phyloP scores from a whole-genome alignment of 2,888 invertebrate species.

The Apotomis betuletana region DNA sequence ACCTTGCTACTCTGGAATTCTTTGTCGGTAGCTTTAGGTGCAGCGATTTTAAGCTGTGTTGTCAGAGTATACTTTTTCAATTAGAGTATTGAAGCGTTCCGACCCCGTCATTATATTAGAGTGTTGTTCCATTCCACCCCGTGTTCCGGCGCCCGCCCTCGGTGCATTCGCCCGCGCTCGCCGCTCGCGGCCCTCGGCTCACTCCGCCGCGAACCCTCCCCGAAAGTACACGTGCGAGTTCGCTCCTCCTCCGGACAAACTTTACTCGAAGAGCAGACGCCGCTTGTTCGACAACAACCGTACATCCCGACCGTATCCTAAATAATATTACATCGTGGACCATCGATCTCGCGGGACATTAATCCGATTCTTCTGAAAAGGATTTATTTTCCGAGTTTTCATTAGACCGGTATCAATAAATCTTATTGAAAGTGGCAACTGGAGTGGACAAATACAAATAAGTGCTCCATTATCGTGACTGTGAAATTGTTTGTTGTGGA shows the following conservation, averaged over 20 bases:
- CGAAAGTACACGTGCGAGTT: constrained; percentile 55
- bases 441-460: constrained; percentile 63
- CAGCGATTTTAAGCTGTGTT: constrained; percentile 75
- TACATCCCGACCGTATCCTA: constrained; percentile 40
- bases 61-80: constrained; percentile 81
- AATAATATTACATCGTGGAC: constrained; percentile 21
- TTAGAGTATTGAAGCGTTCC: constrained; percentile 83
- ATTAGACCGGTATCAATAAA: constrained; percentile 46
- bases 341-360: constrained; percentile 10
- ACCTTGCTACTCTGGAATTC: background rate
- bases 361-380: constrained; percentile 1
- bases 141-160: constrained; percentile 63
- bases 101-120: constrained; percentile 83
- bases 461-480: constrained; percentile 62
- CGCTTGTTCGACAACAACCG: constrained; percentile 48
- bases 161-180: constrained; percentile 46
- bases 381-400: constrained; percentile 24
- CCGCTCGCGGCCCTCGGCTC: constrained; percentile 54
- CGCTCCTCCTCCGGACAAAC: constrained; percentile 60
- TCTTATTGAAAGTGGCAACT: constrained; percentile 65
- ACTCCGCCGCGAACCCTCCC: constrained; percentile 69
- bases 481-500: constrained; percentile 66
- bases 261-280: constrained; percentile 70
- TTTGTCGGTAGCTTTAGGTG: constrained; percentile 35
- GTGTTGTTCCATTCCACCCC: constrained; percentile 81